Evolutionary conservation across 2,113 vertebrate species (phyloP).

Genomic region (Mesembrinibis cayennensis): DNA sequence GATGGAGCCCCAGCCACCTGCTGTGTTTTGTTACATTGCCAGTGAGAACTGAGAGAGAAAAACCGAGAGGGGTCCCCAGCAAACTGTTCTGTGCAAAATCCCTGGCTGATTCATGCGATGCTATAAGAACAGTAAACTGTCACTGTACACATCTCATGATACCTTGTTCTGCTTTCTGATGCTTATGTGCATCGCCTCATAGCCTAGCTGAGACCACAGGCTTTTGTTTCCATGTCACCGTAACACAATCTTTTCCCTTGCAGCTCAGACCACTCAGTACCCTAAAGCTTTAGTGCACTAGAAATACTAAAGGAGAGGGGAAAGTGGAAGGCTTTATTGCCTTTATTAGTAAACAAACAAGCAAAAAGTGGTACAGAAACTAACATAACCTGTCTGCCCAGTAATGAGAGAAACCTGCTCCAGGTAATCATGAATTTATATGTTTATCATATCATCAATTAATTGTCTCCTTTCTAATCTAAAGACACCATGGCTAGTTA

Average conservation of each 20-base stretch:
- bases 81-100: not conserved
- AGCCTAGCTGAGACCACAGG: not conserved
- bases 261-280: not conserved
- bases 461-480: not conserved
- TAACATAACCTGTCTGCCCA: not conserved
- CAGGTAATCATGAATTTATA: not conserved
- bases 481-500: not conserved
- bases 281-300: not conserved
- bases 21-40: not conserved
- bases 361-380: not conserved
- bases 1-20: not conserved
- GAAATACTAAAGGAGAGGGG: not conserved
- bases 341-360: not conserved
- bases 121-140: not conserved
- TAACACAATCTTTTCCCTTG: not conserved
- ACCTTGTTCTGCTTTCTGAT: not conserved
- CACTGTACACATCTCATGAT: not conserved
- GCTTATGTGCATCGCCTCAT: not conserved
- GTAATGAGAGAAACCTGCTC: not conserved
- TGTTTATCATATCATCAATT: not conserved
- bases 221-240: not conserved
- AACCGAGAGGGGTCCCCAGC: not conserved
- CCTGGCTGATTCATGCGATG: not conserved
- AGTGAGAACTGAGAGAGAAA: not conserved
- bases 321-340: not conserved